phyloP scores from a whole-genome alignment of 2,113 vertebrate species.

The Turnix velox region DNA sequence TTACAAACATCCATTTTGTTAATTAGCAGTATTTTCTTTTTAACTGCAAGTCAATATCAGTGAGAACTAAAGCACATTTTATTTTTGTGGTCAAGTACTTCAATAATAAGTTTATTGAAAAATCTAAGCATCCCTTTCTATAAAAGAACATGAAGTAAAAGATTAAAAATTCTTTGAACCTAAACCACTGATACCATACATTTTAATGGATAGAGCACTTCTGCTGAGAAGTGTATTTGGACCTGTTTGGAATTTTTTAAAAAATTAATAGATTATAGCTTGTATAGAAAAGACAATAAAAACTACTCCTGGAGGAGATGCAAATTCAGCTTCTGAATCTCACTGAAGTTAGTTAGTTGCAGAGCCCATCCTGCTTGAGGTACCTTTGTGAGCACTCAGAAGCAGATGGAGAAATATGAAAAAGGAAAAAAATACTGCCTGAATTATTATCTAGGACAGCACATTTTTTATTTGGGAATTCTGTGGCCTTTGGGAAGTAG shows the following conservation, averaged over 20 bases:
- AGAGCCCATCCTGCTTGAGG: not conserved
- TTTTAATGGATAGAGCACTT: not conserved
- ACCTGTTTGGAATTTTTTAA: not conserved
- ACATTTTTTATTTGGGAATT: not conserved
- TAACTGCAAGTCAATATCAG: not conserved
- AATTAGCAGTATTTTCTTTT: not conserved
- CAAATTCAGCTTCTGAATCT: not conserved
- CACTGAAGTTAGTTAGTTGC: not conserved
- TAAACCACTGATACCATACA: not conserved
- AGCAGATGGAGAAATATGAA: not conserved
- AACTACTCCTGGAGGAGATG: not conserved
- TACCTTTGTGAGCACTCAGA: not conserved
- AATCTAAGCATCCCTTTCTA: not conserved
- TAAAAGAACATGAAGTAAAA: not conserved
- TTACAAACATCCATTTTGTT: not conserved
- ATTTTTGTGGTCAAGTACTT: not conserved
- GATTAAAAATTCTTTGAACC: not conserved
- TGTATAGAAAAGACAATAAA: not conserved
- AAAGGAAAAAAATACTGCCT: not conserved
- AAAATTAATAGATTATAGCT: not conserved
- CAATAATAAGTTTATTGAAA: not conserved
- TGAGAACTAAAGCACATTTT: not conserved
- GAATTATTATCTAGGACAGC: conserved; percentile 13
- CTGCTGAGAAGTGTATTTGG: not conserved
- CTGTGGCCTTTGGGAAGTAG: not conserved